phyloP scores from a whole-genome alignment of 2,113 vertebrate genomes.

The Pampusana beccarii region DNA sequence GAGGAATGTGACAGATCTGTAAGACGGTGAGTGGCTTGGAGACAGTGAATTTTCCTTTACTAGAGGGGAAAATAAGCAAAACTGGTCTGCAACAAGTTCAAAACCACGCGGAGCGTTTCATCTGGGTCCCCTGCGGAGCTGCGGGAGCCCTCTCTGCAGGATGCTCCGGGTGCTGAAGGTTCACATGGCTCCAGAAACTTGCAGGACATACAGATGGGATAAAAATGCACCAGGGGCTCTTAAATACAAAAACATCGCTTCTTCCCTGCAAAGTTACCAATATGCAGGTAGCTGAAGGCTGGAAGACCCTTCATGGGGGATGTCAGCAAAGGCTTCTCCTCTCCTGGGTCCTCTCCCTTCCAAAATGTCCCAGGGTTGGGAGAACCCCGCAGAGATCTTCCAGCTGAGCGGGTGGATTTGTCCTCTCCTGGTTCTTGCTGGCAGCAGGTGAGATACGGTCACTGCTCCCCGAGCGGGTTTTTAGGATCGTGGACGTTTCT shows the following conservation, averaged over 20 bases:
- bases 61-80: not conserved
- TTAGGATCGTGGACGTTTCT: not conserved
- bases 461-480: accelerated
- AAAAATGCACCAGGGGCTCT: not conserved
- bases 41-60: not conserved
- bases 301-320: not conserved
- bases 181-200: not conserved
- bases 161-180: not conserved
- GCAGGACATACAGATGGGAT: accelerated
- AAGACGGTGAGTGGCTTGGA: not conserved
- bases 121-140: not conserved
- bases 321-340: not conserved
- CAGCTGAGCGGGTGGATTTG: not conserved
- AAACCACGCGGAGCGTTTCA: not conserved
- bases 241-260: not conserved
- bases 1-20: not conserved
- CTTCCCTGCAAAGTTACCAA: accelerated
- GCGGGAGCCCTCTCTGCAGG: not conserved
- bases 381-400: not conserved
- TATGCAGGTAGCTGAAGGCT: not conserved
- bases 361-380: not conserved
- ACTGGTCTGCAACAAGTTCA: not conserved
- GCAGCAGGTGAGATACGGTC: not conserved
- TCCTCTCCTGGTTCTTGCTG: not conserved
- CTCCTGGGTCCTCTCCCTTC: not conserved